These are phyloP conservation scores for Pteronura brasiliensis DNA, from an alignment of 2,113 vertebrate genomes.

Conservation along the genomic window DNA sequence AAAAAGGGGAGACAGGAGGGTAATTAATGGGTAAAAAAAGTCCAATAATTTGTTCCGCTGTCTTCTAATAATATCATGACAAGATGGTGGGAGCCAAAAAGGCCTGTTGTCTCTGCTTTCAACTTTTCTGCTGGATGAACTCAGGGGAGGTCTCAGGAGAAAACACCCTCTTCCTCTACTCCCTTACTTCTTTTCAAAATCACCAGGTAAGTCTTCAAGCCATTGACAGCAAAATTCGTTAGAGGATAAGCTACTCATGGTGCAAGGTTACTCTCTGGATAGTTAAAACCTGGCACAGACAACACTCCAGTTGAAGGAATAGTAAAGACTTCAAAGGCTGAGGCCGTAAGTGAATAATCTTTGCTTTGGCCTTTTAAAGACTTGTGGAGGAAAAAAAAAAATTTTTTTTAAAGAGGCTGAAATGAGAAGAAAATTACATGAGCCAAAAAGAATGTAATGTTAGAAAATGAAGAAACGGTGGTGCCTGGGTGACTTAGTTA, in stretches of 20 bases:
- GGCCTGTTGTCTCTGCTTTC: not conserved
- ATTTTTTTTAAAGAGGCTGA: not conserved
- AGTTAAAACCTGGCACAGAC: not conserved
- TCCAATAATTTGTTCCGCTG: conserved; percentile 25
- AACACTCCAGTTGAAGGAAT: not conserved
- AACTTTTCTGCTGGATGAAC: not conserved
- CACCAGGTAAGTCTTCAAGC: not conserved
- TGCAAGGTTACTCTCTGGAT: not conserved
- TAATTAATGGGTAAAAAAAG: conserved; percentile 35
- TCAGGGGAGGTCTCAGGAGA: not conserved
- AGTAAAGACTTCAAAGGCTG: not conserved
- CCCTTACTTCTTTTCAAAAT: not conserved
- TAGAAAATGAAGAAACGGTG: not conserved
- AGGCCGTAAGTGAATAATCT: not conserved
- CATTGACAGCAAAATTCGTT: not conserved
- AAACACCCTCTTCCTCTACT: not conserved
- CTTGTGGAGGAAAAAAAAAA: not conserved
- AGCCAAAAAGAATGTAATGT: not conserved
- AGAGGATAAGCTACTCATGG: not conserved
- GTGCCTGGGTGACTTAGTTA: too few relatives aligned
- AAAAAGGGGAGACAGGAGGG: not conserved
- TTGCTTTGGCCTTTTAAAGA: not conserved
- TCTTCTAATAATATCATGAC: conserved; percentile 7
- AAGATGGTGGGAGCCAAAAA: not conserved
- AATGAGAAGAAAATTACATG: not conserved